A percentile compares a stretch with the other conserved stretches of the same genome.
These are phyloP conservation scores for Limnephilus auricula DNA, from an alignment of 2,888 invertebrate genomes.

Conservation along the genomic window DNA sequence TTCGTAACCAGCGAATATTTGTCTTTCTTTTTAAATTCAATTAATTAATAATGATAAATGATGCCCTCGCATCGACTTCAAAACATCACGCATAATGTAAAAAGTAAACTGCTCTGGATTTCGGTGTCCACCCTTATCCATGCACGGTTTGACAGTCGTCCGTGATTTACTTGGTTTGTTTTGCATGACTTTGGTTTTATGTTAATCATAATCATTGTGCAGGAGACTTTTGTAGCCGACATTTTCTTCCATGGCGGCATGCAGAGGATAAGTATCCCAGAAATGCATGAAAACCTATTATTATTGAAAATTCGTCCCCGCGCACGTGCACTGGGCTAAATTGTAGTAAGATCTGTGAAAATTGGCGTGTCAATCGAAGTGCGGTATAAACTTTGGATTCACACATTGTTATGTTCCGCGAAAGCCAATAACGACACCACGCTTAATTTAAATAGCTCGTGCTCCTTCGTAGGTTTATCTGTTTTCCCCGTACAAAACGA, in stretches of 20 bases:
- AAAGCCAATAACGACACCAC: conserved; percentile 50
- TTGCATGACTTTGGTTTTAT: too few species aligned
- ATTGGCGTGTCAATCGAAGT: conserved; percentile 46
- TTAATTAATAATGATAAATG: too few species aligned
- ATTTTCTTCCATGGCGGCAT: background rate
- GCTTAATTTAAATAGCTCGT: conserved; percentile 51
- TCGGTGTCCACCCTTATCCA: too few species aligned
- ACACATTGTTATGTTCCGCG: conserved; percentile 38
- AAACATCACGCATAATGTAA: too few species aligned
- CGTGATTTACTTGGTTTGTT: too few species aligned
- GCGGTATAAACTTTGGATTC: conserved; percentile 39
- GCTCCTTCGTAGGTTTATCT: conserved; percentile 13
- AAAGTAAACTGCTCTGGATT: too few species aligned
- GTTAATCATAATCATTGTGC: background rate
- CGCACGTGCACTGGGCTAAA: background rate
- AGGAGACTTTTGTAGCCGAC: background rate
- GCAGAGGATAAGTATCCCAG: background rate
- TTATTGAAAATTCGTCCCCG: background rate
- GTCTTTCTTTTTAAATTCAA: too few species aligned
- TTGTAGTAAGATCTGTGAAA: conserved; percentile 36
- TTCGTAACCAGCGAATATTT: too few species aligned
- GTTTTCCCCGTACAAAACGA: conserved; percentile 6
- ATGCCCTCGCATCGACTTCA: too few species aligned
- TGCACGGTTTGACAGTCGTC: too few species aligned
- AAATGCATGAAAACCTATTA: background rate